These are phyloP conservation scores for Eupleurogrammus muticus DNA, from an alignment of 2,797 vertebrate genomes.

Conservation along the genomic window DNA sequence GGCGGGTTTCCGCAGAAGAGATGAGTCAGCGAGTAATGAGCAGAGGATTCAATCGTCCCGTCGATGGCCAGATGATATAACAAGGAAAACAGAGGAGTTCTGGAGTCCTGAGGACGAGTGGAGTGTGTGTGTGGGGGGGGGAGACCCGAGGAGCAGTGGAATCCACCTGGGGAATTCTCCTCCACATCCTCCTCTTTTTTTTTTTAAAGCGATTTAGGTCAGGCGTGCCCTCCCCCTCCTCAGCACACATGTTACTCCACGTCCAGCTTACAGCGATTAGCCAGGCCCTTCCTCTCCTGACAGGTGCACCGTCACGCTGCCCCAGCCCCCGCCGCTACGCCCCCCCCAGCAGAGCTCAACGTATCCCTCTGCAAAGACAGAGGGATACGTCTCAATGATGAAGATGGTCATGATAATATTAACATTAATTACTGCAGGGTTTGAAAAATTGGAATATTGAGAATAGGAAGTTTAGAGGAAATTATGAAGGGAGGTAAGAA, in stretches of 20 bases:
- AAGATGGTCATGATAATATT: no score
- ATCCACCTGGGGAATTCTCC: constrained; percentile 48
- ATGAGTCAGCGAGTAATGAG: constrained; percentile 73
- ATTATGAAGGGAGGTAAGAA: no score
- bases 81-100: constrained; percentile 56
- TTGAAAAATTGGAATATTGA: no score
- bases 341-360: constrained; percentile 27
- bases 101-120: constrained; percentile 46
- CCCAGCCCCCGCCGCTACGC: background rate
- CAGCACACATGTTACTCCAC: constrained; percentile 54
- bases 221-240: constrained; percentile 28
- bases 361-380: constrained; percentile 25
- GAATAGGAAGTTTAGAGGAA: no score
- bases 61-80: constrained; percentile 67
- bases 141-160: constrained; percentile 55
- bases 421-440: no score
- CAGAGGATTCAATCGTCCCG: constrained; percentile 46
- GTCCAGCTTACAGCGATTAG: constrained; percentile 68
- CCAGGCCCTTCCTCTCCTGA: constrained; percentile 66
- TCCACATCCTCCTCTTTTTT: constrained; percentile 42
- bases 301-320: constrained; percentile 75
- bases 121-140: constrained; percentile 50
- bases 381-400: no score
- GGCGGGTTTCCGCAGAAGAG: constrained; percentile 52
- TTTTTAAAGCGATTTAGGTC: constrained; percentile 50